A percentile compares a stretch with the other conserved stretches of the same genome.
Conservation (phyloP, 2,113 vertebrate genomes). For the Diphyllodes magnificus region DNA sequence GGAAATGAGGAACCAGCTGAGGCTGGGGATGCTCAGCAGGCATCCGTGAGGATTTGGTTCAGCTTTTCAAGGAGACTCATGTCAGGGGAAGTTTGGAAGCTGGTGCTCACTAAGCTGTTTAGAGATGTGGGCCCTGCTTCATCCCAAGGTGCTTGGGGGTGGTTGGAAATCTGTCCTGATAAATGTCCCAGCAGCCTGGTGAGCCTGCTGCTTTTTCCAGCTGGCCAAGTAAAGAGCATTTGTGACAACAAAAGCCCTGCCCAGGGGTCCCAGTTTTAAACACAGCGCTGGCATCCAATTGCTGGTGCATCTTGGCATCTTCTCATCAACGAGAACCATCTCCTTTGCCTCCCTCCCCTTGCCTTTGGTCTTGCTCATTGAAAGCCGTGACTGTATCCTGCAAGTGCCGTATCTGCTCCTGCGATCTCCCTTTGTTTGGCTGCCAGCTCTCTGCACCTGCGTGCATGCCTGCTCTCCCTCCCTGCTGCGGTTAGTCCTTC, state of each 20-base stretch:
- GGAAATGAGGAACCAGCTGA: background rate
- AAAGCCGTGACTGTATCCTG: background rate
- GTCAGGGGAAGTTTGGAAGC: background rate
- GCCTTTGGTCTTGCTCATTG: background rate
- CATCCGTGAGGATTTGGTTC: background rate
- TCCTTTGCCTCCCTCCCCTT: background rate
- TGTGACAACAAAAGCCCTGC: background rate
- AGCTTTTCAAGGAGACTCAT: background rate
- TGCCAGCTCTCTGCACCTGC: constrained; percentile 60
- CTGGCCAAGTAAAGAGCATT: background rate
- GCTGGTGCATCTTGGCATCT: background rate
- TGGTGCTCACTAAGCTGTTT: background rate
- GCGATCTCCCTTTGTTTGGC: constrained; percentile 45
- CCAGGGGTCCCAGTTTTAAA: background rate
- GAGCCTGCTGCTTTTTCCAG: background rate
- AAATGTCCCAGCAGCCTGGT: background rate
- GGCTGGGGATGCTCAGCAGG: background rate
- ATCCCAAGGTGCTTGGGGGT: rapidly evolving
- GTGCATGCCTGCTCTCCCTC: background rate
- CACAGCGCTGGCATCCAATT: rapidly evolving
- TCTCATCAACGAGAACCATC: background rate
- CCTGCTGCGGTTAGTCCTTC: background rate
- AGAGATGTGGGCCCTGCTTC: background rate
- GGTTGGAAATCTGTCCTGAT: background rate
- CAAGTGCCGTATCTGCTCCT: background rate